Conservation (phyloP, 2,113 vertebrate species). For the Calyptommatus sinebrachiatus region DNA sequence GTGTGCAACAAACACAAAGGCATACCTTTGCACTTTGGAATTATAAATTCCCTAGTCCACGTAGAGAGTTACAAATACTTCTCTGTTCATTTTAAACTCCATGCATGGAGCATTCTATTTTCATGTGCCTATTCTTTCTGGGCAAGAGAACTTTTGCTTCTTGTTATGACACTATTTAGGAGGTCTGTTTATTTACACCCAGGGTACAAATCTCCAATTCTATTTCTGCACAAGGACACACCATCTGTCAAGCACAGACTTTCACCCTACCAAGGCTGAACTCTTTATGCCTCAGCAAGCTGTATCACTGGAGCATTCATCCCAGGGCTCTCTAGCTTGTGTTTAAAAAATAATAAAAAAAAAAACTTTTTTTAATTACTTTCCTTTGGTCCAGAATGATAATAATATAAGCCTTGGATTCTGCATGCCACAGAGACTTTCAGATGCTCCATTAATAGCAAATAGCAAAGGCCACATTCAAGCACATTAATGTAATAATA, state of each 20-base stretch:
- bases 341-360: too few relatives aligned
- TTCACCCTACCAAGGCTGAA: conserved; percentile 16
- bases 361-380: conserved; percentile 30
- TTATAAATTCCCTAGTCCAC: not conserved
- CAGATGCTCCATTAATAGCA: not conserved
- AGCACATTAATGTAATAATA: too few relatives aligned
- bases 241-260: conserved; percentile 13
- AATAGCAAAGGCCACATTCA: too few relatives aligned
- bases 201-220: conserved; percentile 29
- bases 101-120: not conserved
- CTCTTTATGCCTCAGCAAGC: conserved; percentile 40
- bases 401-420: not conserved
- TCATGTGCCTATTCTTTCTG: conserved; percentile 2
- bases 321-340: conserved; percentile 15
- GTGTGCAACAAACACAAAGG: too few relatives aligned
- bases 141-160: conserved; percentile 3
- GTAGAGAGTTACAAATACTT: not conserved
- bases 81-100: not conserved
- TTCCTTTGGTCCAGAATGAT: conserved; percentile 13
- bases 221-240: conserved; percentile 27
- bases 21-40: not conserved
- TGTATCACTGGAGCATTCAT: conserved; percentile 30
- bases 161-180: conserved; percentile 6
- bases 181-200: conserved; percentile 39
- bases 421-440: not conserved